phyloP scores from a whole-genome alignment of 1,140 invertebrate species.

The Alviniconcha marisindica region DNA sequence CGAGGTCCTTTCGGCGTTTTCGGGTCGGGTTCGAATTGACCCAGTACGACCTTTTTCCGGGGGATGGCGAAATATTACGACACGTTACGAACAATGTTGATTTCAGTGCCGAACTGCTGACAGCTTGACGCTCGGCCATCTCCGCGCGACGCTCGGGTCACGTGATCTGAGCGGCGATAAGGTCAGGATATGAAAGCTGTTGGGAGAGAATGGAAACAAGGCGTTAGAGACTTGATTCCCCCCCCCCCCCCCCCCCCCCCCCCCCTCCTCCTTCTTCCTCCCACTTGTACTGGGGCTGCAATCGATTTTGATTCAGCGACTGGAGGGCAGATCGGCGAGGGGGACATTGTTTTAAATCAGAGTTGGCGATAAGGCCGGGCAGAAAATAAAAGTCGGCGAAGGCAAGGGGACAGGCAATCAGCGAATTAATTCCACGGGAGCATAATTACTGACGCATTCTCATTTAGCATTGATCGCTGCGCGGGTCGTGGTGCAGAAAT shows the following conservation, averaged over 20 bases:
- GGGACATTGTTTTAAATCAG: constrained; percentile 36
- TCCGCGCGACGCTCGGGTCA: constrained; percentile 14
- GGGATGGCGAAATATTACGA: constrained; percentile 37
- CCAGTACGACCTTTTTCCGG: constrained; percentile 14
- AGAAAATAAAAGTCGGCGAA: neutral
- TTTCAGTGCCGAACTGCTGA: constrained; percentile 27
- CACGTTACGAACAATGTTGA: constrained; percentile 32
- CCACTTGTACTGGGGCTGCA: neutral
- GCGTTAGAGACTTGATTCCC: constrained; percentile 15
- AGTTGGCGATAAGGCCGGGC: neutral
- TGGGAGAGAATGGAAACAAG: constrained; percentile 6
- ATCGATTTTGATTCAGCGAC: constrained; percentile 9
- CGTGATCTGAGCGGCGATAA: neutral
- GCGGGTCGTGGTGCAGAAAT: constrained; percentile 18
- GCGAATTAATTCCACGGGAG: constrained; percentile 27
- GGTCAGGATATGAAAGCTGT: constrained; percentile 22
- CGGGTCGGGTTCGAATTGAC: constrained; percentile 25
- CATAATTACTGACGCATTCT: constrained; percentile 34
- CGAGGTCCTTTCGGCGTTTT: neutral
- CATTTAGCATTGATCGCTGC: constrained; percentile 33
- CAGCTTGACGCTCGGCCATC: constrained; percentile 39
- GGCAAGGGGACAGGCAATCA: constrained; percentile 3
- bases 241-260: neutral
- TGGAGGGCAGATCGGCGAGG: neutral
- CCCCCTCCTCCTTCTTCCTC: neutral